Evolutionary conservation across 2,888 invertebrate species (phyloP).

Genomic region (Byasa hedistus): DNA sequence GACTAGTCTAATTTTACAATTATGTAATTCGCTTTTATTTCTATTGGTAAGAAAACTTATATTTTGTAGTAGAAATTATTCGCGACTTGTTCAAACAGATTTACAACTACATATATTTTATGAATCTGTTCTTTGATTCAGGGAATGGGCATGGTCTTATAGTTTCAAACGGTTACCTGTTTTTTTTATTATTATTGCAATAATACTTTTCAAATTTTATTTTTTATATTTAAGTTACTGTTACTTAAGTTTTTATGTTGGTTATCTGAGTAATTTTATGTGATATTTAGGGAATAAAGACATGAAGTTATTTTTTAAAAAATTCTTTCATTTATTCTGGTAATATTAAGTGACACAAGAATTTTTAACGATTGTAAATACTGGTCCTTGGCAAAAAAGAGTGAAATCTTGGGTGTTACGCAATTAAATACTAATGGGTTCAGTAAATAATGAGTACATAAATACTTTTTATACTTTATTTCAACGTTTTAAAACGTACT

Average conservation of each 20-base stretch:
- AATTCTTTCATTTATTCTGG: not conserved
- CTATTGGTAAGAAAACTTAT: too few relatives aligned
- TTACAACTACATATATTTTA: not conserved
- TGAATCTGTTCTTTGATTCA: not conserved
- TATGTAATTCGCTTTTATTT: too few relatives aligned
- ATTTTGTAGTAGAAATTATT: too few relatives aligned
- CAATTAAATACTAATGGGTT: not conserved
- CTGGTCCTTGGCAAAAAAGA: too few relatives aligned
- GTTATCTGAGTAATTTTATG: slow-evolving; percentile 55
- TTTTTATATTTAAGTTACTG: slow-evolving; percentile 16
- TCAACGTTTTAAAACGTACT: slow-evolving; percentile 16
- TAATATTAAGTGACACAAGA: not conserved
- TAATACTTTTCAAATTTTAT: slow-evolving; percentile 14
- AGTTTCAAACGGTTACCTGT: slow-evolving; percentile 25
- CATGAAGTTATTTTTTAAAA: slow-evolving; percentile 7
- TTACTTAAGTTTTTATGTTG: slow-evolving; percentile 39
- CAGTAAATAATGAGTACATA: not conserved
- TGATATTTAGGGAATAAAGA: slow-evolving; percentile 52
- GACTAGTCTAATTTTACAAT: too few relatives aligned
- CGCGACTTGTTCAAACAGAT: not conserved
- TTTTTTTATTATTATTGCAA: slow-evolving; percentile 13
- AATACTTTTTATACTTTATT: slow-evolving; percentile 23
- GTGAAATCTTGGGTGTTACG: too few relatives aligned
- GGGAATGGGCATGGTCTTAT: slow-evolving; percentile 8
- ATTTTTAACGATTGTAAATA: too few relatives aligned